Evolutionary conservation across 2,797 vertebrate genomes (phyloP).

Genomic region (Pseudochirops cupreus): DNA sequence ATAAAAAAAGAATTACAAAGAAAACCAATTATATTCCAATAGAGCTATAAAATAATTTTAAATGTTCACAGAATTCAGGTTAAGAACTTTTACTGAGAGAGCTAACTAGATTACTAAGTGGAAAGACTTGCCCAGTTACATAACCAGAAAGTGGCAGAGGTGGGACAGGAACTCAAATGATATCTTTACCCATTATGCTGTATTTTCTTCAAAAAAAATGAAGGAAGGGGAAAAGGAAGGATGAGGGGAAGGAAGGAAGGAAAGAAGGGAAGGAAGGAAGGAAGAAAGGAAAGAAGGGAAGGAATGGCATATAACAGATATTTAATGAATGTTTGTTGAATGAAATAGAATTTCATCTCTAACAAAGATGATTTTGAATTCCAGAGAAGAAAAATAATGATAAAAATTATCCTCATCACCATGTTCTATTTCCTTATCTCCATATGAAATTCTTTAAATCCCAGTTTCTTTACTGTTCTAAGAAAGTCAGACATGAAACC

Average conservation of each 20-base stretch:
- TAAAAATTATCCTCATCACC: not conserved
- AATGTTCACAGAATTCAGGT: not conserved
- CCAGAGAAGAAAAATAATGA: not conserved
- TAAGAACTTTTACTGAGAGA: not conserved
- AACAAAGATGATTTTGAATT: not conserved
- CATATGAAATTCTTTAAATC: not conserved
- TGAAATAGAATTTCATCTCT: not conserved
- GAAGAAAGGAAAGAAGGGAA: not conserved
- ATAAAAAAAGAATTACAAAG: not conserved
- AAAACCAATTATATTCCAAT: not conserved
- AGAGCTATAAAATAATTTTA: not conserved
- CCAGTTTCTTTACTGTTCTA: not conserved
- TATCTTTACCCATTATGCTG: not conserved
- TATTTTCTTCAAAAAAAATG: not conserved
- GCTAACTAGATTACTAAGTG: not conserved
- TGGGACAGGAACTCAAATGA: not conserved
- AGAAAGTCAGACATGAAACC: not conserved
- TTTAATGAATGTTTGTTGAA: not conserved
- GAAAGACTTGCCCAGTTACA: not conserved
- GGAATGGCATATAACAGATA: not conserved
- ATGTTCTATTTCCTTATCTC: not conserved
- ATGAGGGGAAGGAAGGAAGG: accelerated
- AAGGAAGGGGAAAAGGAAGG: not conserved
- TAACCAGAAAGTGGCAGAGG: not conserved
- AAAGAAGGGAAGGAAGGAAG: not conserved